Evolutionary conservation across 2,888 invertebrate species (phyloP), one percentile per base, ranked within the genome.

Genomic region (Actias luna): DNA sequence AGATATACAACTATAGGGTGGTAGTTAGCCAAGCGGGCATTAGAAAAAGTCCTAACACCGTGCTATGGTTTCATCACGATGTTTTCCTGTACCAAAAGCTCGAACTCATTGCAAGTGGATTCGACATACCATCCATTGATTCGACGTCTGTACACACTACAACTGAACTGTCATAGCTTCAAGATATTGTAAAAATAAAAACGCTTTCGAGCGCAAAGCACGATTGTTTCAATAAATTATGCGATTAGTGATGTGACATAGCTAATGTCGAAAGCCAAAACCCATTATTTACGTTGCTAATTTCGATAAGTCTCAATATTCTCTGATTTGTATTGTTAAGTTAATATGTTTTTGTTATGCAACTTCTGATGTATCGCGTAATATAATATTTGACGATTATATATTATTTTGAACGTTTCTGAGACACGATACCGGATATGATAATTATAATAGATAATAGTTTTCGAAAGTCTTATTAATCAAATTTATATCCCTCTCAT

Each of bases 241-340:
- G 52, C 14, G 29, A 52, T 16, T 52, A 29, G 55, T 55, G 55
- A 55, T 55, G 55, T 29, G 55, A n/a, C 5, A 29, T 8, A n/a
- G n/a, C 29, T 5, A 16, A 55, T 55, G 29, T 55, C 29, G 55
- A 29, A 55, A 55, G 8, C 16, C 29, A 29, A 55, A 29, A 55
- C n/a, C n/a, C n/a, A n/a, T 8, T 52, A 27, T 25, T 29, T 29
- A 5, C 8, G 5, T 1, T 3, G 16, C 52, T 29, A 52, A 27
- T 16, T 25, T 52, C 27, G 52, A 52, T 52, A n/a, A 1, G 50
- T 50, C 50, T 3, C 29, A 29, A 55, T 8, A 29, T 55, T 7
- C n/a, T 16, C 55, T 16, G 29, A 29, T 55, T 29, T n/a, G 5
- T 55, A 55, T 55, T 55, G 55, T 55, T 55, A 55, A 22, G 46